A percentile compares a stretch with the other conserved stretches of the same genome.
Conservation (phyloP, 2,113 vertebrate genomes). For the Gallinago undulata region DNA sequence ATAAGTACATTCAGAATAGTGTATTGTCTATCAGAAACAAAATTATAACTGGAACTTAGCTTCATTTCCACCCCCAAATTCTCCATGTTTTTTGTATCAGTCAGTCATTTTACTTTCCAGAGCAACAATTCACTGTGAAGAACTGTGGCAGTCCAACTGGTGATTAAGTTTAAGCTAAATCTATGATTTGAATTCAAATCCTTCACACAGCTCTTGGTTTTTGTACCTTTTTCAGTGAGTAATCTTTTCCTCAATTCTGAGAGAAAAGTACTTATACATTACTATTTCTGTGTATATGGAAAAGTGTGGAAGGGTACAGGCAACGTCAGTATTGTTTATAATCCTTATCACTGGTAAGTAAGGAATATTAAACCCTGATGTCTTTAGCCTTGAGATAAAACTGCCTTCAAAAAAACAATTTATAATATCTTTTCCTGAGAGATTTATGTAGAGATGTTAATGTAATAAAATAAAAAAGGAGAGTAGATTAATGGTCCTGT, state of each 20-base stretch:
- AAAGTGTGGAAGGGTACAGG: background rate
- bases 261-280: background rate
- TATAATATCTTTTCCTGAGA: slow-evolving; percentile 17
- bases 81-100: background rate
- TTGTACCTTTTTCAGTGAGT: slow-evolving; percentile 17
- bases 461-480: slow-evolving; percentile 45
- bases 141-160: background rate
- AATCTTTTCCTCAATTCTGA: background rate
- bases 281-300: background rate
- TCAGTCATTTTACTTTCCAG: background rate
- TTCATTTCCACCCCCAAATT: background rate
- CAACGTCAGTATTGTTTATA: background rate
- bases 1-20: background rate
- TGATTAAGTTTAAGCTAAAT: slow-evolving; percentile 32
- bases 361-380: slow-evolving; percentile 16
- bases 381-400: slow-evolving; percentile 37
- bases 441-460: slow-evolving; percentile 28
- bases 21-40: background rate
- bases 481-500: slow-evolving; percentile 19
- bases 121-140: background rate
- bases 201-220: background rate
- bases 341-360: slow-evolving; percentile 32
- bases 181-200: slow-evolving; percentile 39
- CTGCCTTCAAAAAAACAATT: slow-evolving; percentile 11
- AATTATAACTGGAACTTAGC: background rate